Percentiles rank a stretch among this genome's conserved stretches.
Evolutionary conservation across 2,888 invertebrate genomes (phyloP).

Genomic region (Tipula confusa): DNA sequence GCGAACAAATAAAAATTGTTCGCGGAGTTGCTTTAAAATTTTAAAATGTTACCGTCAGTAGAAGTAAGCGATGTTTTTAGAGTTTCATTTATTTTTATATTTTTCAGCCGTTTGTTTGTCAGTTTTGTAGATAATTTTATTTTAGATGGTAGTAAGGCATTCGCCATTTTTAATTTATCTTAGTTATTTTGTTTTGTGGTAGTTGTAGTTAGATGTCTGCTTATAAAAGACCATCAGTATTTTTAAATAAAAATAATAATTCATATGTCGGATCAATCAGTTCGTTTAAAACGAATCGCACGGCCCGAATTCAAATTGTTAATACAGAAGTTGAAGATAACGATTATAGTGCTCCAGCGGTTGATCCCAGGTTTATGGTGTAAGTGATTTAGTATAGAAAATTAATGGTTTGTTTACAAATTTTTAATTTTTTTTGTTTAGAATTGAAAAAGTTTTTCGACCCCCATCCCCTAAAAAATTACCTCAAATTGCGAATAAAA

Average conservation of each 20-base stretch:
- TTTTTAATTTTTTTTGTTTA: background rate
- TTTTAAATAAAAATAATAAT: background rate
- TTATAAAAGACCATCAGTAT: background rate
- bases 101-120: background rate
- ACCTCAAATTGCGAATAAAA: background rate
- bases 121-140: slow-evolving; percentile 3
- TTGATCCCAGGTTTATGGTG: background rate
- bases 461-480: background rate
- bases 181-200: background rate
- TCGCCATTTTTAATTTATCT: background rate
- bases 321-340: background rate
- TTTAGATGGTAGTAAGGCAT: background rate
- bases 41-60: no score
- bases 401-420: background rate
- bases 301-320: background rate
- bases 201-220: background rate
- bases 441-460: background rate
- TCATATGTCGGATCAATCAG: background rate
- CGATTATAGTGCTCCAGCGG: background rate
- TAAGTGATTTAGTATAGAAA: background rate
- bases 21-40: no score
- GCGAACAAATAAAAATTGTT: no score
- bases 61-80: no score
- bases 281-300: background rate
- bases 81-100: background rate